Evolutionary conservation across 2,113 vertebrate genomes (phyloP), one percentile per base, ranked within the genome.

Genomic region (Uria aalge): DNA sequence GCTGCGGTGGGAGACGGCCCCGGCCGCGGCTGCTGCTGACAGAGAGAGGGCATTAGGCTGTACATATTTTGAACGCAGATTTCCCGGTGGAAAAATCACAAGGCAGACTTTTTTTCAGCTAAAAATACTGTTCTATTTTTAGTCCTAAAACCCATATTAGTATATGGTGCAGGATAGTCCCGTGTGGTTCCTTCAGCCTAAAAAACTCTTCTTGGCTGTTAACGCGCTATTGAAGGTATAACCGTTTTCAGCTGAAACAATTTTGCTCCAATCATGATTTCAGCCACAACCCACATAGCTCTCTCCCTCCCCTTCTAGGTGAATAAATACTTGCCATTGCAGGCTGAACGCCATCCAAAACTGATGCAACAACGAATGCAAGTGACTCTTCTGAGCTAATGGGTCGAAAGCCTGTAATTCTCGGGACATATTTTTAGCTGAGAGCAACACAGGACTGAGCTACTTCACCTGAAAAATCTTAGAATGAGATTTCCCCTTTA

Each of bases 41-140:
- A 22, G 48, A 23, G 17, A 50, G 50, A 67, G 40, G 29, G 18
- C 34, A 5, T 7, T 11, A 6, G 27, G 43, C 21, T 6, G 24
- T 24, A 18, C 12, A 1, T 53, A 19, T 15, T 83, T 86, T 45
- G n/a, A 48, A 40, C 80, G 38, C 20, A 8, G 2, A n/a, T 55
- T 91, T 59, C 80, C 69, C 29, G 22, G 64, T 40, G 64, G 80
- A 76, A 92, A 86, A 94, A 89, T 36, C n/a, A 30, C 29, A 9
- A 34, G 34, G 56, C 73, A 67, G 89, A 41, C 17, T 32, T 57
- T 20, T 50, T 84, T n/a, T 8, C 45, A 56, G 52, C 76, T 95
- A 96, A 94, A 94, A 95, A 87, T 87, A 91, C 40, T 9, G 5
- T 1, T 91, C 92, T 96, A 94, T 96, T 96, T 95, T 88, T 94